Evolutionary conservation across 2,888 invertebrate species (phyloP).

Genomic region (Zele albiditarsus): DNA sequence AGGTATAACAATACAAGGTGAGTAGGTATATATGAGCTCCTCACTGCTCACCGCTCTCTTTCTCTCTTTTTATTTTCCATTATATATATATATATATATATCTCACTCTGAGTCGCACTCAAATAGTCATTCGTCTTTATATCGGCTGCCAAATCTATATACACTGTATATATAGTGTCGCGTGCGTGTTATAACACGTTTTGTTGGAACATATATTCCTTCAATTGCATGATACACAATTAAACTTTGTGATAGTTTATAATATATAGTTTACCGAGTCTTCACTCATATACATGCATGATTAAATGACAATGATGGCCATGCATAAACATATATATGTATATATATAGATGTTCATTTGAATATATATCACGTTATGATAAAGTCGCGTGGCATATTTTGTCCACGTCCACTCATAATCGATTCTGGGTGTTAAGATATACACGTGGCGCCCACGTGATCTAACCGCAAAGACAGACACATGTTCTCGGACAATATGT

Average conservation of each 20-base stretch:
- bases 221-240: neutral
- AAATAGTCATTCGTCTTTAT: slow-evolving; percentile 28
- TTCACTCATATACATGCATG: no score
- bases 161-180: neutral
- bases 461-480: slow-evolving; percentile 30
- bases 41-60: neutral
- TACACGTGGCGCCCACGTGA: slow-evolving; percentile 35
- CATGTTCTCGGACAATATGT: slow-evolving; percentile 38
- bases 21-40: slow-evolving; percentile 23
- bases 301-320: no score
- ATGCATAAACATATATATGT: neutral
- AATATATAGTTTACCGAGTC: no score
- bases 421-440: slow-evolving; percentile 19
- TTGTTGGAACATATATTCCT: neutral
- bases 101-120: neutral
- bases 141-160: slow-evolving; percentile 15
- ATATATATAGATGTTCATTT: neutral
- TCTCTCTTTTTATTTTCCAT: neutral
- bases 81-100: slow-evolving; percentile 7
- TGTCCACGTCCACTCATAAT: slow-evolving; percentile 22
- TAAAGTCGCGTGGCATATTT: slow-evolving; percentile 21
- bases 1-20: slow-evolving; percentile 43
- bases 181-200: slow-evolving; percentile 20
- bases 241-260: no score
- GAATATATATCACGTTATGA: neutral